Evolutionary conservation across 2,888 invertebrate genomes (phyloP), one percentile per base, ranked within the genome.

Genomic region (Cantharis lateralis): DNA sequence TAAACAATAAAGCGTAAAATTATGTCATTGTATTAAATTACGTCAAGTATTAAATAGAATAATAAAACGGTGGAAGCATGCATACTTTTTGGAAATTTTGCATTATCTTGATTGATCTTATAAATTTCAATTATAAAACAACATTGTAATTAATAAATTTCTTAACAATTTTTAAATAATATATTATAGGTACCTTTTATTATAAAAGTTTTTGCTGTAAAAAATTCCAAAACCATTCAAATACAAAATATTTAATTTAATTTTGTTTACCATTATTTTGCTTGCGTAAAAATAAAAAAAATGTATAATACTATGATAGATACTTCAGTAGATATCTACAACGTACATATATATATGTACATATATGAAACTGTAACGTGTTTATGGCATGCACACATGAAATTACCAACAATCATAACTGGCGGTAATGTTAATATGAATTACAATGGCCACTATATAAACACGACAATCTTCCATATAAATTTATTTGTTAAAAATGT

Each of bases 351-450:
- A 70, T 76, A 72, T 76, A 81, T 74, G 77, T 77, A 78, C 77
- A 80, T 80, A 80, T 82, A 48, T 48, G 48, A 48, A 48, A 48
- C 48, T 48, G 48, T 48, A 80, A 81, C 81, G 80, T 79, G 82
- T 81, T 82, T 82, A 82, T 81, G 79, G 81, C 83, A 84, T 83
- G 84, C 82, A 80, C 81, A 81, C 81, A 82, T 78, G 81, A 83
- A 83, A 83, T 84, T 84, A 83, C 81, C 81, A 81, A 75, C 84
- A 84, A 84, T 84, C 84, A 83, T 85, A 82, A 83, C 84, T 80
- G 80, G 82, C 80, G 79, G 83, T 82, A 82, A 83, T 82, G 82
- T 80, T 81, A 83, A 80, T 82, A 81, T 82, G 81, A 83, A 84
- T 83, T 83, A 82, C 82, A 81, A 81, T 80, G 79, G 80, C 79